Base-by-base conservation (phyloP, 2,113 vertebrate genomes). In the Sisor rabdophorus region DNA sequence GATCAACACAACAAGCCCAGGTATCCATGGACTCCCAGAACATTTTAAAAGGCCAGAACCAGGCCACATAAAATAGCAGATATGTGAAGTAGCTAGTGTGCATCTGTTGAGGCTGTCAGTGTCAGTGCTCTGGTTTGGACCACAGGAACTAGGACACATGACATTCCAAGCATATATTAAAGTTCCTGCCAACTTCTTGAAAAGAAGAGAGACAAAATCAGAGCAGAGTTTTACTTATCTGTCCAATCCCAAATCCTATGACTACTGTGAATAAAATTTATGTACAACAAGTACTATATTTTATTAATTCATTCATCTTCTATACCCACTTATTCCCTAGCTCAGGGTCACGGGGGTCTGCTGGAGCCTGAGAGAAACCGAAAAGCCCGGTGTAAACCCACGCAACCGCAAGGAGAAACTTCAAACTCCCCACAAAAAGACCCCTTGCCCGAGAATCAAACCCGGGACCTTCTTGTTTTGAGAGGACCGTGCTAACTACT, bases 1-100 rank as follows among this genome's bases (percentile, higher is more conserved):
- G 60, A 81, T 85, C 86, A 87, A 84, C 81, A 85, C 11, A 58
- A 59, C 54, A 71, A 69, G 61, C 72, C 72, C 72, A 60, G 30
- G 44, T 69, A 67, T 73, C 70, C 55, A 65, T 58, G 68, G n/a
- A 53, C 69, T 70, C 72, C 9, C 11, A 30, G 3, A 19, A 52
- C 3, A 2, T 22, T 68, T 76, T 68, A 56, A 73, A 77, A 76
- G 16, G 11, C n/a, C 74, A 73, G 28, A 67, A 65, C 20, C 30
- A 44, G 67, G 73, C 75, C 68, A 84, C 50, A 64, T 52, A 50
- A 32, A 53, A 73, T 50, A 11, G 40, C 26, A 61, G 16, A 68
- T 24, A 48, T 40, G 40, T 67, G 53, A 56, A 30, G 22, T 76
- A 59, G 67, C 77, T 64, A 71, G 48, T 65, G 58, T 81, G 55